These are phyloP conservation scores for Hyperoplus immaculatus DNA, from an alignment of 2,797 vertebrate species.

Conservation along the genomic window DNA sequence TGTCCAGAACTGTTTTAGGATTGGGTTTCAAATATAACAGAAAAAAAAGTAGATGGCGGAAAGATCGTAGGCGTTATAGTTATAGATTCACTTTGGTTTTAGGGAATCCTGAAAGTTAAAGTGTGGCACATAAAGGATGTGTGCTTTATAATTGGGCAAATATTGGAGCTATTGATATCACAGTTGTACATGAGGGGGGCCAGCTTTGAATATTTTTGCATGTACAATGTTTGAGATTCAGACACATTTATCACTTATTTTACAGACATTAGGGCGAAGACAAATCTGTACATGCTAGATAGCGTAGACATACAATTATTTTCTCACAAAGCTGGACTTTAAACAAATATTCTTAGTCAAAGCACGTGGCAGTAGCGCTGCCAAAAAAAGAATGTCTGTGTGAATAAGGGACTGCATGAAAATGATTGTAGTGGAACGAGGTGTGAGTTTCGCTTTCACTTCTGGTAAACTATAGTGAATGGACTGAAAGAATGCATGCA, in stretches of 20 bases:
- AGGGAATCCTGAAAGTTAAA: slow-evolving; percentile 10
- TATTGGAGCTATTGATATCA: not conserved
- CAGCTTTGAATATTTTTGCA: slow-evolving; percentile 5
- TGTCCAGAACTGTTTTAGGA: slow-evolving; percentile 5
- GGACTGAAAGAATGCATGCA: too few species aligned
- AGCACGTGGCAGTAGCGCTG: not conserved
- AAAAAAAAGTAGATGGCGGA: slow-evolving; percentile 10
- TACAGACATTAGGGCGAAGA: not conserved
- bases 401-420: not conserved
- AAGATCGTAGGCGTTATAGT: not conserved
- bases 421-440: not conserved
- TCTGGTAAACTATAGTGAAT: not conserved
- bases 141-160: slow-evolving; percentile 14
- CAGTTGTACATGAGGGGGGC: not conserved
- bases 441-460: not conserved
- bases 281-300: not conserved
- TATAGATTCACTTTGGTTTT: not conserved
- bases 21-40: slow-evolving; percentile 22
- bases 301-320: not conserved
- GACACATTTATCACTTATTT: not conserved
- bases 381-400: not conserved
- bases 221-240: not conserved
- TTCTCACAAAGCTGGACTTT: not conserved
- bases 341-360: not conserved
- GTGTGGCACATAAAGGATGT: slow-evolving; percentile 26